A percentile compares a stretch with the other conserved stretches of the same genome.
Conservation (phyloP, 2,888 invertebrate species). For the Schizotus pectinicornis region DNA sequence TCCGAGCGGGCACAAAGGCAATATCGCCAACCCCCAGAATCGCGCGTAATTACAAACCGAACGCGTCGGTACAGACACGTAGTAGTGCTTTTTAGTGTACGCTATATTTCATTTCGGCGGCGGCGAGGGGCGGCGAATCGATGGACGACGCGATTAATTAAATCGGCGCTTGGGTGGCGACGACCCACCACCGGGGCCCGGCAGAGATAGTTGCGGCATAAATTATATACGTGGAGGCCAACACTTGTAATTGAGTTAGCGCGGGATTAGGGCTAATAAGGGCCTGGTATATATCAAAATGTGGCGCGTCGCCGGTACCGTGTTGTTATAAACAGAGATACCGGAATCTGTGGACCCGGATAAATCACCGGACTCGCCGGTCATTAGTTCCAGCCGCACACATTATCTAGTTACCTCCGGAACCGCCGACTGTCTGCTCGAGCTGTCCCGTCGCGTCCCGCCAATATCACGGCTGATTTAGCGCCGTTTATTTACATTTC, state of each 20-base stretch:
- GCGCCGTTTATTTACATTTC: slow-evolving; percentile 24
- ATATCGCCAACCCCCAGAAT: neutral
- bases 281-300: slow-evolving; percentile 55
- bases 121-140: neutral
- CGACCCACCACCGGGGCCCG: neutral
- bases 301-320: slow-evolving; percentile 39
- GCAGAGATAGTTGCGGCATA: slow-evolving; percentile 31
- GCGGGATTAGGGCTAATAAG: slow-evolving; percentile 56
- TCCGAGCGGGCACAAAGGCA: slow-evolving; percentile 4
- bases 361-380: slow-evolving; percentile 59
- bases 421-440: slow-evolving; percentile 42
- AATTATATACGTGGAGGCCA: slow-evolving; percentile 44
- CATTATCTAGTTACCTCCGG: slow-evolving; percentile 56
- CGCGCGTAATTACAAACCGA: neutral
- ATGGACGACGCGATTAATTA: slow-evolving; percentile 10
- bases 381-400: slow-evolving; percentile 58
- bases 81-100: neutral
- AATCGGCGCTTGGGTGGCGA: slow-evolving; percentile 7
- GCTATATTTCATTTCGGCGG: too few relatives aligned
- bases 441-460: slow-evolving; percentile 16
- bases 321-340: slow-evolving; percentile 53
- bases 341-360: slow-evolving; percentile 54
- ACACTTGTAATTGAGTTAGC: slow-evolving; percentile 55
- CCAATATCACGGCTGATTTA: slow-evolving; percentile 30
- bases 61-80: neutral